Percentiles rank a stretch among this genome's conserved stretches.
Conservation (phyloP, 2,888 invertebrate species). For the Brenthis daphne region DNA sequence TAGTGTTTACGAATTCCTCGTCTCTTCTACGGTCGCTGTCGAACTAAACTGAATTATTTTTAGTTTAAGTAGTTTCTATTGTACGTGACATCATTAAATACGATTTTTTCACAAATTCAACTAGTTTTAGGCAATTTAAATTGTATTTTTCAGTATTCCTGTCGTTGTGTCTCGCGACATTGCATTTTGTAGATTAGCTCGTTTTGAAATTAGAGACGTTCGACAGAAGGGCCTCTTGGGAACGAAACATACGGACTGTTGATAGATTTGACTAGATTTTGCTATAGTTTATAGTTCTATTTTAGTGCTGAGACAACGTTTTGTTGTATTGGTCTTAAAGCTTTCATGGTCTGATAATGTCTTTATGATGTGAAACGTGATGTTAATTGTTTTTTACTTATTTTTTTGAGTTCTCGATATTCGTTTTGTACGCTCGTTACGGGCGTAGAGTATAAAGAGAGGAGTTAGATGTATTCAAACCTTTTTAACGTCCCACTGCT, state of each 20-base stretch:
- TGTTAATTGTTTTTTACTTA: no score
- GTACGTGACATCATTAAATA: conserved; percentile 47
- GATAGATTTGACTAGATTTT: conserved; percentile 1
- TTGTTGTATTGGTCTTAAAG: no score
- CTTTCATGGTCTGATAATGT: no score
- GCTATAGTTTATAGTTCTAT: neutral
- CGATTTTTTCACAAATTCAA: conserved; percentile 53
- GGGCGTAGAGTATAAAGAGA: no score
- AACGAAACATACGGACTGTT: conserved; percentile 18
- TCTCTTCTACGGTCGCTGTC: conserved; percentile 50
- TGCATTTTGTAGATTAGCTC: conserved; percentile 64
- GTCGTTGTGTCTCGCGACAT: conserved; percentile 43
- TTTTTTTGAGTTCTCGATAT: no score
- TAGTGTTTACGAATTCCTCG: conserved; percentile 49
- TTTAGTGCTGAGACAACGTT: neutral
- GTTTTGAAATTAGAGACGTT: conserved; percentile 56
- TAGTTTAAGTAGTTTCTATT: conserved; percentile 65
- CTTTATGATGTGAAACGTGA: no score
- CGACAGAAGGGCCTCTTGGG: conserved; percentile 50
- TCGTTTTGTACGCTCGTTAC: no score
- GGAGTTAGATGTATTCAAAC: no score
- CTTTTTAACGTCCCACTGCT: no score
- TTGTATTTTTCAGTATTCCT: conserved; percentile 32
- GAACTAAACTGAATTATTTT: conserved; percentile 52
- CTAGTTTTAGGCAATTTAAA: conserved; percentile 48